phyloP scores from a whole-genome alignment of 2,113 vertebrate genomes.

The Grammomys dolichurus region DNA sequence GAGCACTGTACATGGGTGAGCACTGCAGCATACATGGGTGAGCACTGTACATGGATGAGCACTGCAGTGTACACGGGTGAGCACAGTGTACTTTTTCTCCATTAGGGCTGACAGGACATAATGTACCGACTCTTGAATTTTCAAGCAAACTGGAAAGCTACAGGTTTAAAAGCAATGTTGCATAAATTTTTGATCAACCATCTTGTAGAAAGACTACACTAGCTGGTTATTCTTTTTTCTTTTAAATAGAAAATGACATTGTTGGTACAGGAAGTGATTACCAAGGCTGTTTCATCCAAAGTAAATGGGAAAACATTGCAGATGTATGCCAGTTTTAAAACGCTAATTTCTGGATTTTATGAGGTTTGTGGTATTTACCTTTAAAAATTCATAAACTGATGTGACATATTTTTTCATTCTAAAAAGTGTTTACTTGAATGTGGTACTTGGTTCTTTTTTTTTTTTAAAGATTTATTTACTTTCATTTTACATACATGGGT shows the following conservation, averaged over 20 bases:
- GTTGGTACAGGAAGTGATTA: background rate
- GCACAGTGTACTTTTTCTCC: background rate
- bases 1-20: too few relatives aligned
- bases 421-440: slow-evolving; percentile 6
- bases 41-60: too few relatives aligned
- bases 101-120: background rate
- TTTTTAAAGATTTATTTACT: background rate
- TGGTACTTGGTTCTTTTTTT: slow-evolving; percentile 17
- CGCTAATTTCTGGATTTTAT: background rate
- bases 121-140: background rate
- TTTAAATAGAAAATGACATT: background rate
- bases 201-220: background rate
- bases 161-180: background rate
- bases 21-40: too few relatives aligned
- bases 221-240: background rate
- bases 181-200: background rate
- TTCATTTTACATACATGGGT: background rate
- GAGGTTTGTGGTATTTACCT: background rate
- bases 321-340: background rate
- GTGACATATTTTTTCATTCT: slow-evolving; percentile 30
- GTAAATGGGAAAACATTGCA: background rate
- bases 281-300: background rate
- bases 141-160: background rate
- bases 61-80: background rate
- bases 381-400: slow-evolving; percentile 44